Evolutionary conservation across 2,797 vertebrate genomes (phyloP).

Genomic region (Rhinophrynus dorsalis): DNA sequence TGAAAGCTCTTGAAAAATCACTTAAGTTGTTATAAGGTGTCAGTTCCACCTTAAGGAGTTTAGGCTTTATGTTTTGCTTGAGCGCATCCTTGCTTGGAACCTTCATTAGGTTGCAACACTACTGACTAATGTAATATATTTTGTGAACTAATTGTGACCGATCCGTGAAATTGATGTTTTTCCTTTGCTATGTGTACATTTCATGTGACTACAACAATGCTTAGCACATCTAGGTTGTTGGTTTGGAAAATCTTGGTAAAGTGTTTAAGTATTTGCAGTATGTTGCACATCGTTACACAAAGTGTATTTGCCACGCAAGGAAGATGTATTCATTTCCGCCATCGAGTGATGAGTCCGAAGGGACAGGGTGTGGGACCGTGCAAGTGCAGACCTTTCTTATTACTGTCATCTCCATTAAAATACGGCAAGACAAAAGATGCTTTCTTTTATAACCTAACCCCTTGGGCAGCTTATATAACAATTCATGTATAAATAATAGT

Average conservation of each 20-base stretch:
- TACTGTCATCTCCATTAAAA: conserved; percentile 29
- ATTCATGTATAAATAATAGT: not conserved
- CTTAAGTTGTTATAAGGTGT: no score
- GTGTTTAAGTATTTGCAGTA: conserved; percentile 12
- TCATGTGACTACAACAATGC: conserved; percentile 1
- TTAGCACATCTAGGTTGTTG: not conserved
- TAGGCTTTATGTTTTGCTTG: no score
- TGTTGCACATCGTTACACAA: conserved; percentile 28
- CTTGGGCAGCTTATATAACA: conserved; percentile 8
- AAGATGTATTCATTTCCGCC: conserved; percentile 39
- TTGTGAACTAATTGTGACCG: conserved; percentile 6
- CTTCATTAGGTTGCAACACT: not conserved
- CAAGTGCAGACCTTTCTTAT: conserved; percentile 23
- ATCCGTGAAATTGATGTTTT: not conserved
- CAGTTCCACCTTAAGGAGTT: no score
- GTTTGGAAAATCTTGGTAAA: conserved; percentile 24
- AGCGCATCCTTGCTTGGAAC: no score
- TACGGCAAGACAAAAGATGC: conserved; percentile 2
- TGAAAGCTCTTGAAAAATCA: no score
- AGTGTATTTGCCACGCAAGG: not conserved
- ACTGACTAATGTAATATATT: not conserved
- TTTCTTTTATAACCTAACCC: conserved; percentile 20
- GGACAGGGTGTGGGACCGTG: conserved; percentile 30
- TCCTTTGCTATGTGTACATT: not conserved
- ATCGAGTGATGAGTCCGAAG: conserved; percentile 22